Base-by-base conservation (phyloP, 2,888 invertebrate species). In the Tetranychus piercei region DNA sequence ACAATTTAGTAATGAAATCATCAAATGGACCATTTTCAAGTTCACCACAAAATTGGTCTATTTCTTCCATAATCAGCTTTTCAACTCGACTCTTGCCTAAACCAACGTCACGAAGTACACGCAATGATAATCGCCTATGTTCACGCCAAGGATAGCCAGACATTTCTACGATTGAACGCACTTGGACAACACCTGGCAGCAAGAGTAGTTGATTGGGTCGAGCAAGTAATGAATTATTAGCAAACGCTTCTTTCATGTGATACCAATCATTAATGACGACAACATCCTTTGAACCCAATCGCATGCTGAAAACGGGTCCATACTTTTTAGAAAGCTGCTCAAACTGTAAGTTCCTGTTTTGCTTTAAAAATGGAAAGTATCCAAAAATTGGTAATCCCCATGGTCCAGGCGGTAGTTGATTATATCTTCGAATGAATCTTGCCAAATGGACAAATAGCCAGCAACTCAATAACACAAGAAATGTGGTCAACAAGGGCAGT, bases 281-380 rank as follows among this genome's bases (percentile, higher is more conserved):
- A 44, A 44, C 20, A 20, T 72, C 43, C 15, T 18, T 18, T 15
- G 11, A 34, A 34, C 72, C 72, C 9, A 69, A 15, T 69, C 34
- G 69, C 9, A 69, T 9, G 11, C 22, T 69, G 69, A 69, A 69
- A 23, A 69, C 69, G 9, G 69, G 69, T 23, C 69, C 69, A 69
- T 69, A 69, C 34, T 65, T 65, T 18, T 65, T 18, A 20, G 66
- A 65, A 3, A 65, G 66, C 20, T 65, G 18, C 5, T n/a, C 20
- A 18, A 65, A 20, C 18, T 18, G 20, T 20, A n/a, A n/a, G 6
- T 65, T n/a, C 66, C 18, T 18, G 20, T 18, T 20, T 18, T n/a
- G 20, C 18, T 20, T 18, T 34, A 34, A 34, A 65, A 65, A 65
- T 20, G 66, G 66, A 65, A 65, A 65, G 20, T 65, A 65, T 20